Percentiles rank a stretch among this genome's conserved stretches.
Evolutionary conservation across 2,888 invertebrate genomes (phyloP).

Genomic region (Leptopterna dolabrata): DNA sequence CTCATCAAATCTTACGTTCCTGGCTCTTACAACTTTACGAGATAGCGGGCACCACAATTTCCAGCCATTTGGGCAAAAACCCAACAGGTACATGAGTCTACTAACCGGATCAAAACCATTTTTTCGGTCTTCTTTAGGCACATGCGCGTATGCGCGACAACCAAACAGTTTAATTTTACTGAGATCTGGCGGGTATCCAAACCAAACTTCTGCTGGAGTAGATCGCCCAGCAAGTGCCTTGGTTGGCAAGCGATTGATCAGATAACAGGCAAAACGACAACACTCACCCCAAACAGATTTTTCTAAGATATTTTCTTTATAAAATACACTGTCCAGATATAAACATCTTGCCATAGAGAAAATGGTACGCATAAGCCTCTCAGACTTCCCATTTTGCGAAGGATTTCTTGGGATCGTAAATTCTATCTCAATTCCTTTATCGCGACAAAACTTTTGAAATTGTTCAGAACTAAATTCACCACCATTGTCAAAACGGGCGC

Average conservation of each 20-base stretch:
- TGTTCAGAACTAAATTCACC: not conserved
- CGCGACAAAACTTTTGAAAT: not conserved
- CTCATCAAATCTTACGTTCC: conserved; percentile 40
- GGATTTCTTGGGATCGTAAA: conserved; percentile 10
- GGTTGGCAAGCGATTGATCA: conserved; percentile 62
- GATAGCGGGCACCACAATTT: conserved; percentile 8
- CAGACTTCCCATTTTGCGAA: not conserved
- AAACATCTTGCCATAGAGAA: not conserved
- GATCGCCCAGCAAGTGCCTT: conserved; percentile 47
- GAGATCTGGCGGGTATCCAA: conserved; percentile 63
- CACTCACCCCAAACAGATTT: conserved; percentile 64
- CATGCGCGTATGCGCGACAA: conserved; percentile 18
- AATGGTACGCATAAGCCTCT: not conserved
- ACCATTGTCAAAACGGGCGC: conserved; percentile 13
- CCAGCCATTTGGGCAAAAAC: conserved; percentile 27
- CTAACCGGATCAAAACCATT: not conserved
- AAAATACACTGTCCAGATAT: not conserved
- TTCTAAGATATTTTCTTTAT: not conserved
- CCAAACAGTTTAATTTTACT: conserved; percentile 64
- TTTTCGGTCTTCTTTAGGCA: conserved; percentile 16
- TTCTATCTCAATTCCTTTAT: not conserved
- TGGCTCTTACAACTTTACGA: conserved; percentile 7
- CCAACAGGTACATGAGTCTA: not conserved
- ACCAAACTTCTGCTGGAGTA: conserved; percentile 64
- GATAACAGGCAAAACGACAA: conserved; percentile 61